Conservation (phyloP, 1,140 invertebrate species). For the Linepithema humile region DNA sequence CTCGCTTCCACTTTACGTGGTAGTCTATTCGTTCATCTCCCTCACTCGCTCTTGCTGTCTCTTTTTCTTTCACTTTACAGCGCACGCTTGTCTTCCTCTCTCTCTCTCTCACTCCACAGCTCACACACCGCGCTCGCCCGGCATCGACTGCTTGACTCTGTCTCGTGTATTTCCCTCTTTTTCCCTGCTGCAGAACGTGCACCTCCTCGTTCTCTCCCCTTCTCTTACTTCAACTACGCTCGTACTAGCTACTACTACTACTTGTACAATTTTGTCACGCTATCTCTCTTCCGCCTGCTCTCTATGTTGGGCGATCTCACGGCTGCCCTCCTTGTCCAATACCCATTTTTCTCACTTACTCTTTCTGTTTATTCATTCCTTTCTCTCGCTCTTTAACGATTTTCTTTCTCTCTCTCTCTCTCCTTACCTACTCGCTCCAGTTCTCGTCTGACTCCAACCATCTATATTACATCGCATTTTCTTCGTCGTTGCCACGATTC, state of each 20-base stretch:
- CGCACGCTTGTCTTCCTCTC: neutral
- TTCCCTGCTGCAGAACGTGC: neutral
- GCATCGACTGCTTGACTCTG: neutral
- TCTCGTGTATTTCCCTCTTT: constrained; percentile 1
- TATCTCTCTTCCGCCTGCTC: constrained; percentile 1
- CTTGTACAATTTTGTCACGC: neutral
- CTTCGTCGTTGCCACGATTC: neutral
- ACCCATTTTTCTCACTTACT: constrained; percentile 41
- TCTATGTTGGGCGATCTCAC: neutral
- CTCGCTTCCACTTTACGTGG: neutral
- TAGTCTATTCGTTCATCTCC: constrained; percentile 58
- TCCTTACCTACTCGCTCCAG: neutral
- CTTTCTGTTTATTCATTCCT: neutral
- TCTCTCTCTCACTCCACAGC: neutral
- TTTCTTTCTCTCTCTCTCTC: constrained; percentile 30
- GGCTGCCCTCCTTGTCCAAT: constrained; percentile 10
- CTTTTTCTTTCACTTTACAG: neutral
- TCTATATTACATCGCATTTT: neutral
- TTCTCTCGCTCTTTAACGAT: neutral
- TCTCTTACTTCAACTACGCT: neutral
- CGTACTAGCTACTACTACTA: constrained; percentile 5
- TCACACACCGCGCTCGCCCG: neutral
- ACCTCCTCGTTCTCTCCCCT: constrained; percentile 17
- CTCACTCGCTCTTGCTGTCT: constrained; percentile 55
- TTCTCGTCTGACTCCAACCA: neutral